Base-by-base conservation (phyloP, 2,797 vertebrate genomes). In the Babyrousa celebensis region DNA sequence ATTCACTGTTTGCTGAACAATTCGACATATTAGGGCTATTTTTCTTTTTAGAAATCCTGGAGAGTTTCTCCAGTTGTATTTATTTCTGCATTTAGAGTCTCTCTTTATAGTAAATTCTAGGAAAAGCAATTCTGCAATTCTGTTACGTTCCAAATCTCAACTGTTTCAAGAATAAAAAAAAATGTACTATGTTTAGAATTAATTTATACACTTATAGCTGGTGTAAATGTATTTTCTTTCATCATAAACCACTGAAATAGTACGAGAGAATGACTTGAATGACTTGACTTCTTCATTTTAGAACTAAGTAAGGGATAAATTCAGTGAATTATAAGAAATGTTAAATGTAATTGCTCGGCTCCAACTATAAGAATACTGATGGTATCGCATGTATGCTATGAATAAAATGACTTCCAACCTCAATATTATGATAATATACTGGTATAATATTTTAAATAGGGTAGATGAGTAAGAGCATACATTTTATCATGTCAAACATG, bases 261-360 rank as follows among this genome's bases (percentile, higher is more conserved):
- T 65, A 65, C 27, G 10, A 93, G 25, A 74, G 15, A 15, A 83
- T 82, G 72, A 36, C 20, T 54, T 71, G 15, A 15, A 83, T 82
- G 72, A 36, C 25, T 54, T 71, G 48, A 63, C 9, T 67, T 74
- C n/a, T 80, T 96, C 6, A 85, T 80, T 93, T 96, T 88, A 67
- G 72, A 82, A 56, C 6, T 2, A 25, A 71, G 6, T 82, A 70
- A 54, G 3, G 1, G 10, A 62, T 84, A 29, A 85, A 92, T 1
- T 32, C 12, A 65, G 0, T 75, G 58, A 43, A 21, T 68, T 63
- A 72, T 80, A 36, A 71, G 79, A 85, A 43, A 40, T 85, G 23
- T 58, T 80, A 58, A 92, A 65, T 82, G 0, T 23, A 60, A 25
- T 72, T 52, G 12, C 18, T 56, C 23, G 3, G 6, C 54, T 71